phyloP scores from a whole-genome alignment of 2,888 invertebrate genomes.

The Lithodes maja region DNA sequence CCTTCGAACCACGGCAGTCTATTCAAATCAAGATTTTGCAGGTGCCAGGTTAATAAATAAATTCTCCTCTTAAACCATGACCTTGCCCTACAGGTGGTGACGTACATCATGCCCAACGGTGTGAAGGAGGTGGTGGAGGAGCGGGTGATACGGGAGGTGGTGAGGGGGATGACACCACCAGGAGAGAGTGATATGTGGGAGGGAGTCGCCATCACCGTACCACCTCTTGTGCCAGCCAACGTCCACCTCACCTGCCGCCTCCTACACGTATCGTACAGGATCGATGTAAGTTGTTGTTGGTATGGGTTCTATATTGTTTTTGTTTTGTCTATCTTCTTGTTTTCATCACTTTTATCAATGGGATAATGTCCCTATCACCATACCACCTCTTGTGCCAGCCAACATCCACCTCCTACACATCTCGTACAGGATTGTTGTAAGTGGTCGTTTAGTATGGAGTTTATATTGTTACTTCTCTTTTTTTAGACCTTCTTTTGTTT shows the following conservation, averaged over 20 bases:
- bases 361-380: no score
- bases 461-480: no score
- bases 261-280: constrained; percentile 58
- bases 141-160: constrained; percentile 63
- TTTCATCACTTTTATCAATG: no score
- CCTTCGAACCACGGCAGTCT: no score
- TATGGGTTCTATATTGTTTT: no score
- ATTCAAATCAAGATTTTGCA: not conserved
- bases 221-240: constrained; percentile 64
- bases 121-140: constrained; percentile 61
- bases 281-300: constrained; percentile 51
- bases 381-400: not conserved
- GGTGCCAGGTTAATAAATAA: not conserved
- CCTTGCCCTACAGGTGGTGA: constrained; percentile 47
- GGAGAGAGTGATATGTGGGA: constrained; percentile 69
- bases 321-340: no score
- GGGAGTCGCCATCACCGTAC: constrained; percentile 59
- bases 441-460: not conserved
- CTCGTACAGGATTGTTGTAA: constrained; percentile 64
- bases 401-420: constrained; percentile 66
- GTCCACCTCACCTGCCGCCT: constrained; percentile 65
- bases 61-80: not conserved
- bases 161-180: constrained; percentile 63
- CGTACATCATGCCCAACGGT: constrained; percentile 69
- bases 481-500: no score